phyloP scores from a whole-genome alignment of 2,113 vertebrate species.

The Dipodomys stephensi region DNA sequence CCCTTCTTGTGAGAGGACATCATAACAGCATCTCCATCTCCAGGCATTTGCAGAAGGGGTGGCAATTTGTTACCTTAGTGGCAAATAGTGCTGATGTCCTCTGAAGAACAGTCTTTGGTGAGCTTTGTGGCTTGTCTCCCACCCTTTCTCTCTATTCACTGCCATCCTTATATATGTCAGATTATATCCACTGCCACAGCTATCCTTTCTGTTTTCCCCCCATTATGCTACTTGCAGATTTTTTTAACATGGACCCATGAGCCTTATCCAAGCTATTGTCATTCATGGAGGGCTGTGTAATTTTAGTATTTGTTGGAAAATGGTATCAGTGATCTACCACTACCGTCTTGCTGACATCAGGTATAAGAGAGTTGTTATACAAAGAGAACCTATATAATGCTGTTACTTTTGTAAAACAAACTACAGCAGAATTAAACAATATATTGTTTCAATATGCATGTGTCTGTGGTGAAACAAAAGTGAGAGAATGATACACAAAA shows the following conservation, averaged over 20 bases:
- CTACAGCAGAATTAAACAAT: not conserved
- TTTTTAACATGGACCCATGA: not conserved
- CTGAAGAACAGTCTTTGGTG: not conserved
- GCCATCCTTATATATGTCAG: not conserved
- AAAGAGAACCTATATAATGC: not conserved
- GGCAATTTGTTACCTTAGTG: not conserved
- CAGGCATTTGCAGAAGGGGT: not conserved
- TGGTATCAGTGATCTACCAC: not conserved
- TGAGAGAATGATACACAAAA: not conserved
- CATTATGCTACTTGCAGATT: not conserved
- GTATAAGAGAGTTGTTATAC: not conserved
- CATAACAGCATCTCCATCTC: not conserved
- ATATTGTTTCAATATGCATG: not conserved
- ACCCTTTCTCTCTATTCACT: not conserved
- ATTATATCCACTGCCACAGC: not conserved
- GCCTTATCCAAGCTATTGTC: not conserved
- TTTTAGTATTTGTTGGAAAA: not conserved
- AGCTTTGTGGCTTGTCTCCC: rapidly evolving
- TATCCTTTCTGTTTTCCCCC: not conserved
- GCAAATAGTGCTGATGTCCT: not conserved
- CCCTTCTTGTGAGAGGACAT: too few species aligned
- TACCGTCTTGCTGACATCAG: not conserved
- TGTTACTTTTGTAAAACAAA: not conserved
- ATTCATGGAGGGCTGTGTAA: not conserved
- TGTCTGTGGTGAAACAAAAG: not conserved